These are phyloP conservation scores for Drosophila parvula DNA, from an alignment of 1,140 invertebrate species.

Conservation along the genomic window DNA sequence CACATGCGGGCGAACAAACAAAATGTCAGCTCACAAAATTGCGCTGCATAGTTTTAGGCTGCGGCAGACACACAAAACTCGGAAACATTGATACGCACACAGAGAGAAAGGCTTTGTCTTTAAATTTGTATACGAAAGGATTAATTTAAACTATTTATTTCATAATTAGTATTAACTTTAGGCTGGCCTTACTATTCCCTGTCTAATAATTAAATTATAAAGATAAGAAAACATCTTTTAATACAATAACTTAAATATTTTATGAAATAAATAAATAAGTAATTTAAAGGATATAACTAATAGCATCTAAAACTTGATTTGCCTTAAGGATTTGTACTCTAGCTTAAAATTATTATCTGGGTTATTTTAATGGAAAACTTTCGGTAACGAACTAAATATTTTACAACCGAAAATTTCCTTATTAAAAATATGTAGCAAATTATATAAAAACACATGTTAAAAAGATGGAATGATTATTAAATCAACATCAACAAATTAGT, in stretches of 20 bases:
- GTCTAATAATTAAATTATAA: background rate
- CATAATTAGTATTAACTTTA: too few species aligned
- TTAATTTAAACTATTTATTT: background rate
- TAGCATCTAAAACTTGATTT: background rate
- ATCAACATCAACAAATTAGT: too few species aligned
- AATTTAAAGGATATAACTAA: background rate
- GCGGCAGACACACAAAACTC: constrained; percentile 39
- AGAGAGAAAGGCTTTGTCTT: background rate
- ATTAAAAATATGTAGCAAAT: too few species aligned
- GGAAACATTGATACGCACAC: constrained; percentile 39
- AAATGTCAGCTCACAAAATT: constrained; percentile 77
- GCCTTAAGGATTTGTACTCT: background rate
- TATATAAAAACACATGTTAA: too few species aligned
- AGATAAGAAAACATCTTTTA: background rate
- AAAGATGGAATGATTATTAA: too few species aligned
- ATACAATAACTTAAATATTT: background rate
- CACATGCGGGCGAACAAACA: constrained; percentile 42
- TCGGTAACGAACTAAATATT: too few species aligned
- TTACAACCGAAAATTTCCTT: too few species aligned
- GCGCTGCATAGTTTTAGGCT: constrained; percentile 78
- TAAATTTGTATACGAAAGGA: too few species aligned
- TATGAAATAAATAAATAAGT: background rate
- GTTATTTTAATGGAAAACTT: too few species aligned
- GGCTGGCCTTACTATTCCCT: too few species aligned
- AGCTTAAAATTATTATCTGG: background rate